phyloP scores from a whole-genome alignment of 2,797 vertebrate species.

The Amblyopsis hoosieri region DNA sequence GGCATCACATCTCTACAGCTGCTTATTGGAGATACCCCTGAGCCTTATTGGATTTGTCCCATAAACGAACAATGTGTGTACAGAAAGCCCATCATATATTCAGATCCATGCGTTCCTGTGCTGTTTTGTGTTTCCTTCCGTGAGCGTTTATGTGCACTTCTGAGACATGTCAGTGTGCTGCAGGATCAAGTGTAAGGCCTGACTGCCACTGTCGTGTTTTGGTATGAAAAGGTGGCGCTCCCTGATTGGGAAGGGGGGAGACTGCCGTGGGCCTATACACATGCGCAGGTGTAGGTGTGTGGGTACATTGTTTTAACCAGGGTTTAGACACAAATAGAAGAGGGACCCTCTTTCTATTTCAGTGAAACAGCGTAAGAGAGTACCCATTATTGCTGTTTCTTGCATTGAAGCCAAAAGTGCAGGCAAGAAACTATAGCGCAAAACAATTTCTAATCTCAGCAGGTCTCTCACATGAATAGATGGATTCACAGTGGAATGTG shows the following conservation, averaged over 20 bases:
- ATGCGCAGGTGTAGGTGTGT: too few relatives aligned
- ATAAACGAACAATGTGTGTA: constrained; percentile 45
- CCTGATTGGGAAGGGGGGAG: too few relatives aligned
- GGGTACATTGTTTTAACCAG: too few relatives aligned
- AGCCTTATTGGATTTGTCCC: constrained; percentile 61
- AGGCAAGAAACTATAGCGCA: constrained; percentile 30
- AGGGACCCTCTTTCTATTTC: too few relatives aligned
- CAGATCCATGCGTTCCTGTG: constrained; percentile 31
- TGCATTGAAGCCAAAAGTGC: constrained; percentile 24
- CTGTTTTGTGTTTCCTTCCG: constrained; percentile 29
- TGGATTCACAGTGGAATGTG: constrained; percentile 32
- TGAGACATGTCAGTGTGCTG: constrained; percentile 43
- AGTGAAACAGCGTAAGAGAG: too few relatives aligned
- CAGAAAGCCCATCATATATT: constrained; percentile 33
- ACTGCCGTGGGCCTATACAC: too few relatives aligned
- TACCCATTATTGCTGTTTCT: constrained; percentile 36
- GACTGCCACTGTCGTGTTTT: constrained; percentile 57
- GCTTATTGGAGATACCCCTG: constrained; percentile 44
- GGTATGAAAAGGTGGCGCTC: constrained; percentile 32
- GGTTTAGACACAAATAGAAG: too few relatives aligned
- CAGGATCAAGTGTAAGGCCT: constrained; percentile 58
- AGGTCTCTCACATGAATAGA: constrained; percentile 42
- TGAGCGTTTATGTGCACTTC: constrained; percentile 37
- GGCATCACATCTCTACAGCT: constrained; percentile 29
- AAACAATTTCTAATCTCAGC: constrained; percentile 45